Conservation (phyloP, 35 echinoderm and acorn worm species). For the Diadema setosum region DNA sequence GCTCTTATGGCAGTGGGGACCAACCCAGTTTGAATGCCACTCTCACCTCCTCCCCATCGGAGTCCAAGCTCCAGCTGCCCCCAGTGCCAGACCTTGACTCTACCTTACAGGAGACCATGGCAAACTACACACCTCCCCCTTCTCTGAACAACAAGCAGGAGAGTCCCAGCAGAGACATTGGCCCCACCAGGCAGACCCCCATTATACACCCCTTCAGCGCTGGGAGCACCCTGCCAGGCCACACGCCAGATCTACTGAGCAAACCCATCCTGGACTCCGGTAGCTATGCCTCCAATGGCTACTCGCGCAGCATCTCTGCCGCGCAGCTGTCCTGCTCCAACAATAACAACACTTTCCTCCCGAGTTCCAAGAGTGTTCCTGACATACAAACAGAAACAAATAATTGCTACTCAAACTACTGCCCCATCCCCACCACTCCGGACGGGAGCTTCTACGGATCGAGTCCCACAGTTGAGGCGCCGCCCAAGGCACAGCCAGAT, state of each 20-base stretch:
- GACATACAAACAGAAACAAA: neutral
- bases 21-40: neutral
- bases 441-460: neutral
- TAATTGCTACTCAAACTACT: constrained; percentile 10
- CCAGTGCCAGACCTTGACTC: constrained; percentile 12
- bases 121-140: constrained; percentile 57
- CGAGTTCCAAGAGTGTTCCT: neutral
- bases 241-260: neutral
- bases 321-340: constrained; percentile 35
- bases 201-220: neutral
- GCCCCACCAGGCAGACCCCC: neutral
- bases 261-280: constrained; percentile 10
- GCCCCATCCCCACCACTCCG: neutral
- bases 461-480: neutral
- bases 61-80: constrained; percentile 32
- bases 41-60: neutral
- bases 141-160: neutral
- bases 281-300: neutral
- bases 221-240: constrained; percentile 40
- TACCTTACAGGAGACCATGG: neutral
- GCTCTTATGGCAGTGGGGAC: neutral
- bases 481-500: neutral
- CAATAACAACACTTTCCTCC: neutral
- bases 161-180: neutral
- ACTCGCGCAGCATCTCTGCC: neutral